Evolutionary conservation across 2,888 invertebrate genomes (phyloP), one percentile per base, ranked within the genome.

Genomic region (Taenaris catops): DNA sequence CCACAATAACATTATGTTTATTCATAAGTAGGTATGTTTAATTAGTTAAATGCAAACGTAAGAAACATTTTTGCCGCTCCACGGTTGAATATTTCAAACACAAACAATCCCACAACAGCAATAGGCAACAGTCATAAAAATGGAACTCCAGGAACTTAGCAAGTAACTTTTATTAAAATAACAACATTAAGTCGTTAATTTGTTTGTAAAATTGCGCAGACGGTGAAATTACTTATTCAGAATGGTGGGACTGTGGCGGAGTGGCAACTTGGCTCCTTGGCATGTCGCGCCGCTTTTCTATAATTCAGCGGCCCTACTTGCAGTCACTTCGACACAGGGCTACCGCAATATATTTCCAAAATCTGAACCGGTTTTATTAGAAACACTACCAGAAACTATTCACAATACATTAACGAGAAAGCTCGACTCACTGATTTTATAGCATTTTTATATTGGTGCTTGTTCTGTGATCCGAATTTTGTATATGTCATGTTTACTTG

Each of bases 161-260:
- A 64, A 47, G 59, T 12, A 80, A 78, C 69, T 81, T 84, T 83
- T 78, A 81, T 80, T 81, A 83, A 81, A 80, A 81, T 83, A 81
- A 79, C 78, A 76, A 79, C 74, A 80, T 79, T 70, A 72, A 70
- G 69, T 62, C 74, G 76, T 78, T 84, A 84, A 86, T 84, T 84
- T 86, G 79, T 84, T 79, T 78, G 83, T 76, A 76, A 80, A 80
- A 79, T 73, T 78, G 80, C 68, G 79, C 81, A 80, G 81, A 79
- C 80, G 72, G 69, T 73, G 72, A 73, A 70, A 79, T 83, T 79
- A 84, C 62, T 80, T 80, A 84, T 84, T 83, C 76, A 83, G 60
- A 55, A 67, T 63, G 65, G 64, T 62, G 68, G 60, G 68, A 65
- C 69, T 75, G 69, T 66, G 63, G 58, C 61, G 63, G 57, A 63